Evolutionary conservation across 1,140 invertebrate species (phyloP).

Genomic region (Halictus rubicundus): DNA sequence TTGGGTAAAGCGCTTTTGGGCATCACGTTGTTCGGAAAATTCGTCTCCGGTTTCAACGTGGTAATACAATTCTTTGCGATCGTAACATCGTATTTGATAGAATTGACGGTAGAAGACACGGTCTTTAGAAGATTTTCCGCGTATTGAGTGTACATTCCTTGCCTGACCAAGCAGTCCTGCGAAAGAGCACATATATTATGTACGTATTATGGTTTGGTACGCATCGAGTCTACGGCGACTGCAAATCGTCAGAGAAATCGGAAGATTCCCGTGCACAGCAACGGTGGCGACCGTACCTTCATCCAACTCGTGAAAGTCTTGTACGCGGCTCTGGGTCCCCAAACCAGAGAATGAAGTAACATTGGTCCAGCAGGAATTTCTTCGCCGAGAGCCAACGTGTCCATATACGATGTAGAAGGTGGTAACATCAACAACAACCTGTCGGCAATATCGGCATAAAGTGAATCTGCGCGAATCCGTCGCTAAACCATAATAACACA

Average conservation of each 20-base stretch:
- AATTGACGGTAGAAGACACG: conserved; percentile 85
- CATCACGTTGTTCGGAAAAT: conserved; percentile 75
- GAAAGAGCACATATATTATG: background rate
- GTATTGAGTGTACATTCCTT: conserved; percentile 92
- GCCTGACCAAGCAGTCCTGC: conserved; percentile 92
- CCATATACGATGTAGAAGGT: conserved; percentile 93
- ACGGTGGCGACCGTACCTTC: conserved; percentile 74
- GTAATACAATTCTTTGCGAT: conserved; percentile 87
- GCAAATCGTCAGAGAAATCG: no score
- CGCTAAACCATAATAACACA: background rate
- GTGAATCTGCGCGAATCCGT: conserved; percentile 15
- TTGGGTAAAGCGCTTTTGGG: conserved; percentile 83
- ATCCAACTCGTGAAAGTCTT: conserved; percentile 86
- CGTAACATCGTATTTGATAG: conserved; percentile 86
- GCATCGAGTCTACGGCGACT: no score
- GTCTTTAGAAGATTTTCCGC: conserved; percentile 89
- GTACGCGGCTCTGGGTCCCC: conserved; percentile 85
- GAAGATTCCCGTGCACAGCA: no score
- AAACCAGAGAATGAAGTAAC: conserved; percentile 87
- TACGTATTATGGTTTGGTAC: no score
- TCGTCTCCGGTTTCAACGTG: conserved; percentile 82
- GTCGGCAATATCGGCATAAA: conserved; percentile 47
- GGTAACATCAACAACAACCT: conserved; percentile 90
- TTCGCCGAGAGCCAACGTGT: conserved; percentile 86
- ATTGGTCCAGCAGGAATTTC: conserved; percentile 82